phyloP scores from a whole-genome alignment of 2,797 vertebrate species.

The Myiotriccus ornatus region DNA sequence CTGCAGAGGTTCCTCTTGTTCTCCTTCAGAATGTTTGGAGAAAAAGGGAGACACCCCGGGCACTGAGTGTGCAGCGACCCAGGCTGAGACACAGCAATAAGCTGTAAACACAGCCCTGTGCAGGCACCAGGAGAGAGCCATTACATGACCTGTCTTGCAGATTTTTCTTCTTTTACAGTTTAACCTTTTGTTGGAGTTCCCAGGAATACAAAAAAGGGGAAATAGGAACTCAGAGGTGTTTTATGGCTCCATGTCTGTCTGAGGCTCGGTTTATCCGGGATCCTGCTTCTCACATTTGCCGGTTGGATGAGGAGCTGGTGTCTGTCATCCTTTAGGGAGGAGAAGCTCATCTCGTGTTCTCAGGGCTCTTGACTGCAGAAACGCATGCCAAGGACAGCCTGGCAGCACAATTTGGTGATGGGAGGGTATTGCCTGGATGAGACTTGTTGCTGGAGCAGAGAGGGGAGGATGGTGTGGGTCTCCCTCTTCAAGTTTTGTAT shows the following conservation, averaged over 20 bases:
- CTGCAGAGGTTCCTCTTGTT: not conserved
- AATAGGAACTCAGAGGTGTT: not conserved
- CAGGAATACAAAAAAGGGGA: not conserved
- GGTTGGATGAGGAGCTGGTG: not conserved
- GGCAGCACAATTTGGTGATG: not conserved
- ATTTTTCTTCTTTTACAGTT: not conserved
- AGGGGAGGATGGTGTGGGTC: not conserved
- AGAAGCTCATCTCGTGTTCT: not conserved
- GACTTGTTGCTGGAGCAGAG: not conserved
- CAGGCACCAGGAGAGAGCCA: not conserved
- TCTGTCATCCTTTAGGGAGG: not conserved
- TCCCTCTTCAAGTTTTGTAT: not conserved
- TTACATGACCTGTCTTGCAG: not conserved
- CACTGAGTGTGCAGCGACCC: not conserved
- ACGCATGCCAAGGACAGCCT: not conserved
- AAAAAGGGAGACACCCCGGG: not conserved
- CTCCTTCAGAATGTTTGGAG: not conserved
- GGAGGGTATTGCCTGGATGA: not conserved
- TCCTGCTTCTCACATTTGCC: not conserved
- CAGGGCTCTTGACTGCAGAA: not conserved
- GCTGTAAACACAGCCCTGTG: not conserved
- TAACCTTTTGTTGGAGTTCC: not conserved
- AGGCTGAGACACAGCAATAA: not conserved
- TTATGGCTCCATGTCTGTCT: rapidly evolving
- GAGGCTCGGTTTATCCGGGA: rapidly evolving